A percentile compares a stretch with the other conserved stretches of the same genome.
Conservation (phyloP, 2,113 vertebrate species). For the Tachuris rubrigastra region DNA sequence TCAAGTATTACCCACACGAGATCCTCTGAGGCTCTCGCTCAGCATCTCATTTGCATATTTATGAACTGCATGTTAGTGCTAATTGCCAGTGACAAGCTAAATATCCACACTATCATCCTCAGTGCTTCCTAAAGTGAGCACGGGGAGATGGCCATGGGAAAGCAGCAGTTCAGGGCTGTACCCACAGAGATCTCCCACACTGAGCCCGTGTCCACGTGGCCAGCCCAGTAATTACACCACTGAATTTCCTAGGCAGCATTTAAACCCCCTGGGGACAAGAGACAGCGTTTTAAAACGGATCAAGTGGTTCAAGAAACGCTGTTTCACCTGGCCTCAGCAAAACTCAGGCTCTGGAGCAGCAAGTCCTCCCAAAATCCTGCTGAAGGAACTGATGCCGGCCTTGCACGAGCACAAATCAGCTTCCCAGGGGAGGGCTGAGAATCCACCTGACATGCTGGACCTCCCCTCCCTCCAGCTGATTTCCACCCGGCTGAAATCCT, state of each 20-base stretch:
- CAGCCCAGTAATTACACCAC: background rate
- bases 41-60: background rate
- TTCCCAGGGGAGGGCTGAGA: background rate
- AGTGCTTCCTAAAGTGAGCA: background rate
- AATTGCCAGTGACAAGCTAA: background rate
- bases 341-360: background rate
- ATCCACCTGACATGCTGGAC: background rate
- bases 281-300: background rate
- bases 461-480: background rate
- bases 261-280: background rate
- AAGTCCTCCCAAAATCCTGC: background rate
- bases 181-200: fast-evolving
- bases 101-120: background rate
- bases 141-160: background rate
- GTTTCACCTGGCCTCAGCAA: background rate
- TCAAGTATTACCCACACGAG: background rate
- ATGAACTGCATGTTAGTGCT: background rate
- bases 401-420: background rate
- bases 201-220: fast-evolving
- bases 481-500: background rate
- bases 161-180: background rate
- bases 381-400: background rate
- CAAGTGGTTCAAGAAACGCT: background rate
- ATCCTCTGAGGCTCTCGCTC: background rate
- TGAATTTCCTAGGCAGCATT: background rate